Percentiles rank a stretch among this genome's conserved stretches.
Conservation (phyloP, 2,888 invertebrate species). For the Sphaerophoria rueppellii region DNA sequence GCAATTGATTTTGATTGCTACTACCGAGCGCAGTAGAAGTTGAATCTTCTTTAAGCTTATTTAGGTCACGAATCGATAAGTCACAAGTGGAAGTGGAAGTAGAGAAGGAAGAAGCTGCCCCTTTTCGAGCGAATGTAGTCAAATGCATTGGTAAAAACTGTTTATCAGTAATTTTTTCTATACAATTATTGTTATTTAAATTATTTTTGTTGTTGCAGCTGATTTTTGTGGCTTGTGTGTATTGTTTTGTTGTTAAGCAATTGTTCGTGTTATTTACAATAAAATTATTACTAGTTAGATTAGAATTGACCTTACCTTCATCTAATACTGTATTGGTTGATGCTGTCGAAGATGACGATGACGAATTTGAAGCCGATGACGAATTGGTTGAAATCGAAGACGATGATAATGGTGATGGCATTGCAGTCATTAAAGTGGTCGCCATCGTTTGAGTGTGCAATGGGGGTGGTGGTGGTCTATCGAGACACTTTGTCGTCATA, state of each 20-base stretch:
- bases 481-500: constrained; percentile 71
- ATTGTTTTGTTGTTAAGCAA: constrained; percentile 65
- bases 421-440: constrained; percentile 73
- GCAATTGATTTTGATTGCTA: constrained; percentile 45
- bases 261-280: constrained; percentile 68
- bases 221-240: constrained; percentile 71
- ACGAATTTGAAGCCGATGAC: constrained; percentile 75
- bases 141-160: constrained; percentile 60
- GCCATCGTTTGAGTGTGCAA: constrained; percentile 49
- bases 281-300: constrained; percentile 58
- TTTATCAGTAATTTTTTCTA: constrained; percentile 57
- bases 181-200: constrained; percentile 58
- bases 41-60: constrained; percentile 50
- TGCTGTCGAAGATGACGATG: constrained; percentile 74
- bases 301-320: constrained; percentile 69
- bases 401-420: constrained; percentile 80
- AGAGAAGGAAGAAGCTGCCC: constrained; percentile 22
- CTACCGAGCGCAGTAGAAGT: constrained; percentile 38
- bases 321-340: constrained; percentile 74
- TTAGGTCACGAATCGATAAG: constrained; percentile 72
- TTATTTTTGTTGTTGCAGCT: constrained; percentile 46
- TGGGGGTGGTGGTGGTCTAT: constrained; percentile 65
- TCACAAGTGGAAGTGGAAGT: constrained; percentile 38
- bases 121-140: constrained; percentile 36
- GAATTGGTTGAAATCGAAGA: constrained; percentile 75